Conservation (phyloP, 1,140 invertebrate species). For the Eubasilissa regina region DNA sequence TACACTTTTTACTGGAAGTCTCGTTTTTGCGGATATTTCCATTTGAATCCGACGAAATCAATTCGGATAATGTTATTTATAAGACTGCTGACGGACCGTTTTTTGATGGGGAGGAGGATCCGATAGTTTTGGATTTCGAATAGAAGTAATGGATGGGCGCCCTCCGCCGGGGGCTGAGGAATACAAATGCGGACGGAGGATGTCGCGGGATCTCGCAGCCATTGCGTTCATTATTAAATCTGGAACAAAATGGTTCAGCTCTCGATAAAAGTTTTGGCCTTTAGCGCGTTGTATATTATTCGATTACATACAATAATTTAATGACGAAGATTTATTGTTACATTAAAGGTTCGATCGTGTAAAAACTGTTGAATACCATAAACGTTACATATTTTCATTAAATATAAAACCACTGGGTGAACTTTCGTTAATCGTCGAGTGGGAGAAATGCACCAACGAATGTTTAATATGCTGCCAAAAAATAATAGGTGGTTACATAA, state of each 20-base stretch:
- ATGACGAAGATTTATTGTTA: too few species aligned
- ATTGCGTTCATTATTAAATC: too few species aligned
- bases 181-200: not conserved
- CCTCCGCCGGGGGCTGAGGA: not conserved
- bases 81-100: slow-evolving; percentile 58
- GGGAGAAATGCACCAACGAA: too few species aligned
- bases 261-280: too few species aligned
- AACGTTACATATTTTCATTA: too few species aligned
- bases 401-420: too few species aligned
- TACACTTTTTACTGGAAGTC: slow-evolving; percentile 45
- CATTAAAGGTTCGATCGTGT: too few species aligned
- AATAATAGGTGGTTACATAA: not conserved
- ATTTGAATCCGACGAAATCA: slow-evolving; percentile 54
- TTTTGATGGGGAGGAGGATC: slow-evolving; percentile 49
- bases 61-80: slow-evolving; percentile 57
- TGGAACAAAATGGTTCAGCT: too few species aligned
- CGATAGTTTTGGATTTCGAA: slow-evolving; percentile 37
- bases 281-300: too few species aligned
- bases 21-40: slow-evolving; percentile 46
- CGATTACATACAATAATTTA: too few species aligned
- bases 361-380: too few species aligned
- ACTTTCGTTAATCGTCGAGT: too few species aligned
- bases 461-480: not conserved
- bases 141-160: slow-evolving; percentile 2
- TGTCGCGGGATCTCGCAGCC: not conserved